Evolutionary conservation across 2,797 vertebrate genomes (phyloP).

Genomic region (Aphelocoma californica): DNA sequence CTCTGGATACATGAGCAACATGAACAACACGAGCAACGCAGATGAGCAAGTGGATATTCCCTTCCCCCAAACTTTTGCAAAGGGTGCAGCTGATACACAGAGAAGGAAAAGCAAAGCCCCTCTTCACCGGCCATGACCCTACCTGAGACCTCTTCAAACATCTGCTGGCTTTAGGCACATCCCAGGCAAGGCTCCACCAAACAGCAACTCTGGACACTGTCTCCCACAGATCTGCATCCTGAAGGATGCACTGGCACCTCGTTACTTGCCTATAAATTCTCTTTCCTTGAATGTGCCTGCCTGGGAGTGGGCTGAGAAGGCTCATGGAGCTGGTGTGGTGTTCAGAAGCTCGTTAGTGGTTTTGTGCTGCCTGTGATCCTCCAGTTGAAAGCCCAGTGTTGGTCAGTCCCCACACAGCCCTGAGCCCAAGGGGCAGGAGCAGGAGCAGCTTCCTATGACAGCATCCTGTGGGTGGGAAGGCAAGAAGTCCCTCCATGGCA

Average conservation of each 20-base stretch:
- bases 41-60: neutral
- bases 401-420: neutral
- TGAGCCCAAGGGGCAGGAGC: neutral
- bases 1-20: neutral
- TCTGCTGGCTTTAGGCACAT: neutral
- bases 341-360: neutral
- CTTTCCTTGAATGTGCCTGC: neutral
- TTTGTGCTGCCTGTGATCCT: neutral
- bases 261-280: neutral
- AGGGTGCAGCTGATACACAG: neutral
- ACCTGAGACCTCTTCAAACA: fast-evolving
- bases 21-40: neutral
- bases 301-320: neutral
- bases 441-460: neutral
- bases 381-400: fast-evolving
- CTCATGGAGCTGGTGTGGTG: neutral
- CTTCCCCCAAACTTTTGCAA: neutral
- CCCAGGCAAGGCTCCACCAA: neutral
- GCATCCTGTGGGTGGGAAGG: neutral
- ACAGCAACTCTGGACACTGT: neutral
- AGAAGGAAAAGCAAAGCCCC: neutral
- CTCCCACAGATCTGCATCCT: neutral
- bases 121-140: neutral
- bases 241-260: neutral
- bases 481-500: neutral